Percentiles rank a stretch among this genome's conserved stretches.
Evolutionary conservation across 2,113 vertebrate species (phyloP).

Genomic region (Lontra canadensis): DNA sequence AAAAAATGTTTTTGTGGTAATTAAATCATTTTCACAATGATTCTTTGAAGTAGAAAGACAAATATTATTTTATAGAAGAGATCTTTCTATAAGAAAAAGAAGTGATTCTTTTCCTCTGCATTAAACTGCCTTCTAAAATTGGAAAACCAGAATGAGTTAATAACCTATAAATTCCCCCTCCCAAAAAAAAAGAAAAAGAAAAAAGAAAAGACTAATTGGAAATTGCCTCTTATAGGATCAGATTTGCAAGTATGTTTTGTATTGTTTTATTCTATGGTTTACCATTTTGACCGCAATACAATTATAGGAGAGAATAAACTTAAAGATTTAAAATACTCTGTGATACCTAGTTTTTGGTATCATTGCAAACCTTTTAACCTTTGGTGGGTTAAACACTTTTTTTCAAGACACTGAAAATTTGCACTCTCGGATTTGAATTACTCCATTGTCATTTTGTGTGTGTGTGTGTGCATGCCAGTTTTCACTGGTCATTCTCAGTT

Average conservation of each 20-base stretch:
- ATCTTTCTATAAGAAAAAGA: neutral
- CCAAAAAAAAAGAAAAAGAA: neutral
- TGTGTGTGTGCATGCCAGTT: neutral
- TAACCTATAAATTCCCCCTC: neutral
- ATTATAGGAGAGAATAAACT: neutral
- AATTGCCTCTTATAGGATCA: neutral
- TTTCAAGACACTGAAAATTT: constrained; percentile 2
- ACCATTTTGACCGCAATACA: neutral
- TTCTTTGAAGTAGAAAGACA: constrained; percentile 1
- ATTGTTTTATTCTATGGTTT: neutral
- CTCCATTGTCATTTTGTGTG: neutral
- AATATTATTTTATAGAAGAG: neutral
- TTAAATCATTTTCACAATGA: constrained; percentile 17
- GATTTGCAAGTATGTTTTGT: constrained; percentile 34
- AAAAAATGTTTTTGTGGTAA: constrained; percentile 32
- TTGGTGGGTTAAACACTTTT: neutral
- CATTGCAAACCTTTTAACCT: constrained; percentile 7
- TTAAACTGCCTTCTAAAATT: constrained; percentile 27
- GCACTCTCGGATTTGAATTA: neutral
- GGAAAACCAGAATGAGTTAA: constrained; percentile 3
- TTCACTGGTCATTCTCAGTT: neutral
- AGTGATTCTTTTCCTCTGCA: neutral
- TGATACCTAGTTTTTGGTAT: constrained; percentile 26
- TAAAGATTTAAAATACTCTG: constrained; percentile 10
- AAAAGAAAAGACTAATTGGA: neutral